Evolutionary conservation across 2,113 vertebrate genomes (phyloP).

Genomic region (Microtus montanus): DNA sequence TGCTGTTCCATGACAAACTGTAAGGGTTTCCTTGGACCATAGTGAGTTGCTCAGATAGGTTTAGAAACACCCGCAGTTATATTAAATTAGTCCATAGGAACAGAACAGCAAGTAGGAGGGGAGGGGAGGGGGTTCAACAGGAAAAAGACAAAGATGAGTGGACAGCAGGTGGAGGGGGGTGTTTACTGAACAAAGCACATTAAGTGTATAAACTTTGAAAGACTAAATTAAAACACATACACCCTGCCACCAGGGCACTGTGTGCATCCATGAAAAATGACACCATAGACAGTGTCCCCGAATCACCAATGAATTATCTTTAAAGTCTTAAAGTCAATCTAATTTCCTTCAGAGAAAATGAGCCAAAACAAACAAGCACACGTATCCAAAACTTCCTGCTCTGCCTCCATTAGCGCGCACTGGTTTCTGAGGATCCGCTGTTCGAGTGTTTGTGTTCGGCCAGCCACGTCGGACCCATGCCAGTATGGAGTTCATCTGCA

Average conservation of each 20-base stretch:
- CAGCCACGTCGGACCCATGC: constrained; percentile 15
- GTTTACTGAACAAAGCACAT: background rate
- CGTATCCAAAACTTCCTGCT: constrained; percentile 45
- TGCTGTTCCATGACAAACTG: background rate
- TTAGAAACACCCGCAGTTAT: background rate
- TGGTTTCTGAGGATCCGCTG: constrained; percentile 58
- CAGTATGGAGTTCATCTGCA: constrained; percentile 61
- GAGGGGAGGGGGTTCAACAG: no score
- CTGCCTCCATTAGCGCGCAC: constrained; percentile 29
- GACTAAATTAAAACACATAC: background rate
- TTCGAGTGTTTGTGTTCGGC: background rate
- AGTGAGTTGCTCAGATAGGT: background rate
- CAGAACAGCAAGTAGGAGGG: background rate
- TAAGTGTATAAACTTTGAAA: background rate
- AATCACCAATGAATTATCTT: background rate
- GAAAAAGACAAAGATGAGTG: background rate
- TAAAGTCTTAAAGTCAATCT: background rate
- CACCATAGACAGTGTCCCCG: background rate
- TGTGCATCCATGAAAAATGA: background rate
- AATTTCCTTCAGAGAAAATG: constrained; percentile 55
- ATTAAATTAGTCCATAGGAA: background rate
- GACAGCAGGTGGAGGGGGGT: no score
- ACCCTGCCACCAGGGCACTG: background rate
- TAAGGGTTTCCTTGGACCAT: background rate
- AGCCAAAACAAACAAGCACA: constrained; percentile 55